Evolutionary conservation across 2,888 invertebrate genomes (phyloP), one percentile per base, ranked within the genome.

Genomic region (Plebejus anna): DNA sequence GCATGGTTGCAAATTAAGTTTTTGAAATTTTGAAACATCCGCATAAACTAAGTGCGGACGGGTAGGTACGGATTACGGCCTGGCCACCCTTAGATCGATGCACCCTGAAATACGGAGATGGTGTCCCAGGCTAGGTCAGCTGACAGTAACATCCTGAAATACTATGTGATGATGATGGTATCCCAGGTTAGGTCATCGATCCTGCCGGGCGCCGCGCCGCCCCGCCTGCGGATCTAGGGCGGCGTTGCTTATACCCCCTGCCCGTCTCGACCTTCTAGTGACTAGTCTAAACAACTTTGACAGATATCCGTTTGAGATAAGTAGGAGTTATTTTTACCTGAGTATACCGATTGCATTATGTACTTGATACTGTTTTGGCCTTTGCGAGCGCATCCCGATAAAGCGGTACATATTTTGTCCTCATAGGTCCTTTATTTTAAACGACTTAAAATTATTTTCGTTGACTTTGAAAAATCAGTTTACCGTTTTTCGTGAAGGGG

Each of bases 221-320:
- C 77, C 78, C 80, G 83, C 82, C 84, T 85, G 76, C 73, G 83
- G 82, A 88, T 85, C 80, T 87, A 81, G 89, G 88, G 84, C 87
- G 86, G 82, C 81, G 82, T 81, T 82, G 83, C 83, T 85, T 86
- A 85, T 86, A 81, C 85, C 84, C 81, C 79, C 55, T 55, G n/a
- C 36, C 55, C 55, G 55, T 55, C 55, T 55, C 55, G 75, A 61
- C 66, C 78, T 79, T 79, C 80, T 82, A 83, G 84, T 42, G 42
- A 42, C 84, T 84, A 85, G 85, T 82, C 32, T 66, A 61, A 28
- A 11, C 66, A 32, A 22, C 61, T 66, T 66, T 66, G 32, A 66
- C 61, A 61, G 66, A 66, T 66, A 66, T 66, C 32, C 66, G 13
- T 66, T 66, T 32, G 7, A 36, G 32, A 66, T 66, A 13, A 36